Percentiles rank a stretch among this genome's conserved stretches.
phyloP scores from a whole-genome alignment of 2,113 vertebrate species.

The Notarius quadriscutis region DNA sequence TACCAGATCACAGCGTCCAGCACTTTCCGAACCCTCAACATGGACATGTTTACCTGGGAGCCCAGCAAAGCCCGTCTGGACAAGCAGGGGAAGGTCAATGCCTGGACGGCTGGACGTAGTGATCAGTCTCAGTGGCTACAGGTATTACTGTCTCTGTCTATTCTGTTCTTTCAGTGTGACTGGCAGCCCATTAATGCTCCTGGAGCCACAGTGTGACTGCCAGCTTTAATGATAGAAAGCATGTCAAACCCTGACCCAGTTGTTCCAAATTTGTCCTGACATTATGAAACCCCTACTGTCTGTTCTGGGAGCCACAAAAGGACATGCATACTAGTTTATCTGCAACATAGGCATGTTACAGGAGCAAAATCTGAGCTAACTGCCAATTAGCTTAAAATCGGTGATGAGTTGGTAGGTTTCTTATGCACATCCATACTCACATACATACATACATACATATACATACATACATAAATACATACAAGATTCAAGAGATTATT shows the following conservation, averaged over 20 bases:
- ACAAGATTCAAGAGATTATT: too few species aligned
- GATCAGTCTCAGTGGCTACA: constrained; percentile 98
- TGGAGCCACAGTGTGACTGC: not conserved
- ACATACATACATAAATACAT: not conserved
- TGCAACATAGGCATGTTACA: not conserved
- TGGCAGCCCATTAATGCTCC: constrained; percentile 15
- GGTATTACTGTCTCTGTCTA: constrained; percentile 67
- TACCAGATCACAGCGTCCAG: constrained; percentile 94
- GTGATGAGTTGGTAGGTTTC: not conserved
- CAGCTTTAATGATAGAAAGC: constrained; percentile 20
- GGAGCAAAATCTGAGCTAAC: not conserved
- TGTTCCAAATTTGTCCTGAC: constrained; percentile 16
- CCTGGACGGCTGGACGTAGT: constrained; percentile 95
- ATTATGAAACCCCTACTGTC: not conserved
- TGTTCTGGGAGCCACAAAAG: not conserved
- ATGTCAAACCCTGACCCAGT: constrained; percentile 14
- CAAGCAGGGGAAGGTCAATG: constrained; percentile 98
- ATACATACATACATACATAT: not conserved
- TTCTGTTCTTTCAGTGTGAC: not conserved
- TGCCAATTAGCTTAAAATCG: not conserved
- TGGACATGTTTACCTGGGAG: constrained; percentile 99
- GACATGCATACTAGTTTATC: not conserved
- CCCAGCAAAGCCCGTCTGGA: constrained; percentile 95
- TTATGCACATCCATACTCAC: not conserved
- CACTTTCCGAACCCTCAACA: constrained; percentile 94